Base-by-base conservation (phyloP, 1,140 invertebrate species). In the Drosophila burlai region DNA sequence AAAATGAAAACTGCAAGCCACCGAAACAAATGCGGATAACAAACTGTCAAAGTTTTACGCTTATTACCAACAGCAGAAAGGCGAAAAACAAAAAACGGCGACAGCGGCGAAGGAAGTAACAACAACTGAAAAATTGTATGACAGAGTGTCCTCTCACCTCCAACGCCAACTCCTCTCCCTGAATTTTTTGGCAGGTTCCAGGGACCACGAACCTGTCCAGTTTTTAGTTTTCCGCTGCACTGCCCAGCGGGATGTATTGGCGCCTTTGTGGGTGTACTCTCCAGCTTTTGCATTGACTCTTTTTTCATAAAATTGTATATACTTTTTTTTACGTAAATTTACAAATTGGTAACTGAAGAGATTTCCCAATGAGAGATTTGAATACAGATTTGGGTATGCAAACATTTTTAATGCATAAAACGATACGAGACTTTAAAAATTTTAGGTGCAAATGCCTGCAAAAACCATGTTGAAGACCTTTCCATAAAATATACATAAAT, bases 21-120 rank as follows among this genome's bases (percentile, higher is more conserved):
- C 43, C 47, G 54, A 69, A 83, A 79, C 80, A 87, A 89, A 84
- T 90, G 69, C 78, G 84, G 84, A 89, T 89, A 89, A 89, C 84
- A 89, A 89, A 89, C 85, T 89, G 84, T 89, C 84, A 89, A 89
- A 89, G 84, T 87, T 87, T 65, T 81, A 79, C 84, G 84, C 84
- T 87, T 87, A 87, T 87, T 87, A 89, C 84, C 77, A 75, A 68
- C 60, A 76, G 54, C 72, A 69, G 50, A 5, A 40, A 24, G 43
- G 66, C 63, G 45, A 59, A 63, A 66, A 49, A 63, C 11, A 46
- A 46, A 36, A 40, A 64, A 36, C 49, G 29, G 18, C 49, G 42
- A 49, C 36, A 18, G 13, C n/a, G 45, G 36, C 74, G 31, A 66
- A 63, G 63, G 50, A 80, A 54, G 58, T 43, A 66, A 45, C 67